Base-by-base conservation (phyloP, 2,113 vertebrate species). In the Illadopsis cleaveri region DNA sequence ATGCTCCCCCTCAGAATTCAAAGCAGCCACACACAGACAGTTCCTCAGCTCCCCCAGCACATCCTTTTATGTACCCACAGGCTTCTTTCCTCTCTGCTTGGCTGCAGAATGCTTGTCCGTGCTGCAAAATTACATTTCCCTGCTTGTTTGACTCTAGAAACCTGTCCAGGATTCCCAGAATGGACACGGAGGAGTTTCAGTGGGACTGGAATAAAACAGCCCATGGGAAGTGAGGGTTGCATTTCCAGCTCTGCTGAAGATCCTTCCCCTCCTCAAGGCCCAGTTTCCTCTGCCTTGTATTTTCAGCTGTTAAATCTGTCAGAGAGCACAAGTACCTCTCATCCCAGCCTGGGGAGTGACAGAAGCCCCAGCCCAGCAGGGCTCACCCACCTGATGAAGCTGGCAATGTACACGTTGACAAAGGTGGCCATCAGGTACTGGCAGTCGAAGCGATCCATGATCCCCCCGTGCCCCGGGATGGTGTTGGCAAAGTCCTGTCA, bases 371-470 rank as follows among this genome's bases (percentile, higher is more conserved):
- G 31, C 10, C 38, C 8, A 2, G 33, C 13, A 50, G 54, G 47
- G 42, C 35, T 18, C 10, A 37, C 45, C 15, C 95, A 99, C 99
- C 99, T 99, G 98, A 99, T 99, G 45, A 99, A 99, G 97, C 99
- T 99, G 23, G 99, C 99, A 1, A 99, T 99, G 98, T 99, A 99
- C n/a, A 99, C 99, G 1, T 99, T 99, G 23, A 99, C 99, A 37
- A 99, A 99, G 25, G 99, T 99, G 48, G 99, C 99, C 99, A 99
- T 99, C 94, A 99, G 98, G 95, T 99, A 99, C 96, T 99, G 99
- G 89, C 99, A 99, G 98, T 99, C 99, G 9, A 99, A 99, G 68
- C 99, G 98, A 85, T 99, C 99, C 99, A 99, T 99, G 89, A 99
- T 99, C 14, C 99, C 99, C 18, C 99, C 99, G 0, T 99, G 99